Percentiles rank a stretch among this genome's conserved stretches.
Conservation (phyloP, 2,797 vertebrate species). For the Paedocypris micromegethes region DNA sequence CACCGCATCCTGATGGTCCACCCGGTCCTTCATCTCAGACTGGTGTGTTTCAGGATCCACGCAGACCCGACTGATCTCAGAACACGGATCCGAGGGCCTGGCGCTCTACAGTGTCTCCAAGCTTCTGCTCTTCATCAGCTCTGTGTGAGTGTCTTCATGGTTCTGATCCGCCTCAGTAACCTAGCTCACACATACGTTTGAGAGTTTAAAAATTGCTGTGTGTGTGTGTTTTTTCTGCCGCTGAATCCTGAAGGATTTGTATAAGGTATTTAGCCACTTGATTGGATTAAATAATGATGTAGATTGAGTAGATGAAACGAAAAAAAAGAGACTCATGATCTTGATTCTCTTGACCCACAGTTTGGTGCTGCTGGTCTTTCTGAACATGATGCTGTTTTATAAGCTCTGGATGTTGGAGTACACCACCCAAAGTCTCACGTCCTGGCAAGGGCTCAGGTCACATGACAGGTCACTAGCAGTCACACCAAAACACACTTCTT, state of each 20-base stretch:
- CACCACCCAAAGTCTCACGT: constrained; percentile 88
- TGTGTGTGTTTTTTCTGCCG: not conserved
- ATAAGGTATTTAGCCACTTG: constrained; percentile 73
- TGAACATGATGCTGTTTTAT: constrained; percentile 98
- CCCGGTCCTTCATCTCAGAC: too few relatives aligned
- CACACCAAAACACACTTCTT: too few relatives aligned
- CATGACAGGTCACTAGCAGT: constrained; percentile 80
- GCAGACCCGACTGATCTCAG: constrained; percentile 88
- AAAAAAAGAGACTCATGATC: too few relatives aligned
- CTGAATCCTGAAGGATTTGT: constrained; percentile 83
- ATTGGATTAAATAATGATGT: not conserved
- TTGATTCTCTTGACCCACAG: constrained; percentile 55
- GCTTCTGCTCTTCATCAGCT: constrained; percentile 93
- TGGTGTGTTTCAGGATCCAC: constrained; percentile 76
- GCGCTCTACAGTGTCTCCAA: constrained; percentile 93
- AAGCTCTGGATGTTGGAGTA: constrained; percentile 98
- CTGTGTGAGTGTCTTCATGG: constrained; percentile 76
- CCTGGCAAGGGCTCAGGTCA: constrained; percentile 88
- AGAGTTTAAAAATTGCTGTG: too few relatives aligned
- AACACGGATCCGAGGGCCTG: constrained; percentile 75
- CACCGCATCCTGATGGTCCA: too few relatives aligned
- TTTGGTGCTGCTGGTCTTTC: constrained; percentile 91
- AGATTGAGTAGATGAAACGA: too few relatives aligned
- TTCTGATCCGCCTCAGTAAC: not conserved
- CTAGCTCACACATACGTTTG: not conserved